Evolutionary conservation across 1,140 invertebrate species (phyloP), one percentile per base, ranked within the genome.

Genomic region (Metaphire vulgaris): DNA sequence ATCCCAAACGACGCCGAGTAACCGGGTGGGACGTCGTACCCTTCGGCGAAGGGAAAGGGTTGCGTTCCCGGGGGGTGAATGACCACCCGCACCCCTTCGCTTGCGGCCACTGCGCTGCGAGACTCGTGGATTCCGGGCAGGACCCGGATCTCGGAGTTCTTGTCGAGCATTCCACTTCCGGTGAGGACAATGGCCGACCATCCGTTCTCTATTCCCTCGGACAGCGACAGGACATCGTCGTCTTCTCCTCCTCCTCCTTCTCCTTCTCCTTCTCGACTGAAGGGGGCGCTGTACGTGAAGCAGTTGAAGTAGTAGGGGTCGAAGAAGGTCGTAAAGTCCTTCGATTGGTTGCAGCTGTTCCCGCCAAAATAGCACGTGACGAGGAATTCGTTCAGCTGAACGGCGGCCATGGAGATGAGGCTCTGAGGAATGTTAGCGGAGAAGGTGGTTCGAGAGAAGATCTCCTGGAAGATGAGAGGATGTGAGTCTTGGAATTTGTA

Each of bases 1-100:
- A 83, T 32, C 6, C 76, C 75, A 56, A 82, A 77, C 12, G 80
- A 80, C 32, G 81, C 78, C 67, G 80, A 80, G 75, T 74, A 72
- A 33, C 83, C 86, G 0, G 86, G 85, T 1, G 83, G 77, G 1
- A 87, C 79, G 32, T 84, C 83, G 33, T 86, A 80, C 0, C 86
- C 87, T 26, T 85, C 81, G 28, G 84, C 83, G 74, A 86, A 85
- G 0, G 86, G 85, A 64, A 86, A 84, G 0, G 86, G 86, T 67
- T 81, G 79, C 0, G 79, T 78, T 16, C 82, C 80, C 21, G 83
- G 78, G 14, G 79, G 79, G 73, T 87, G 86, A 64, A 87, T 79
- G 1, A 84, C 76, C 2, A 88, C 82, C 64, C 85, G 77, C 2
- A 83, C 81, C 15, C 86, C 87, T 33, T 76, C 75, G 31, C 68